phyloP scores from a whole-genome alignment of 2,888 invertebrate genomes.

The Rhamnusium bicolor region DNA sequence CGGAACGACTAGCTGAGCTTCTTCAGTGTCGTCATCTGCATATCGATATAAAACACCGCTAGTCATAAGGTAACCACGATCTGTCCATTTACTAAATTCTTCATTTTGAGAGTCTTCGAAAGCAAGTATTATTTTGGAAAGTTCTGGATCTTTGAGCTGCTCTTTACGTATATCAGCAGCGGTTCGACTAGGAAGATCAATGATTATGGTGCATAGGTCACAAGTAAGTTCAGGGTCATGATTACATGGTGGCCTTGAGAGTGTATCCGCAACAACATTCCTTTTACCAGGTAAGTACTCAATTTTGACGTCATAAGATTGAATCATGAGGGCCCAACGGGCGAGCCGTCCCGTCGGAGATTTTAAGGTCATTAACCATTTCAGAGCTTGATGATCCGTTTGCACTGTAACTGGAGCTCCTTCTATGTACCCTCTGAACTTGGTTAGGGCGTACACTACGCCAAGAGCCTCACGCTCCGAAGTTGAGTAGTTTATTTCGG shows the following conservation, averaged over 20 bases:
- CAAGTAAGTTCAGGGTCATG: too few species aligned
- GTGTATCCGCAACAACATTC: constrained; percentile 18
- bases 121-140: constrained; percentile 48
- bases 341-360: constrained; percentile 64
- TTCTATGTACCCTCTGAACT: constrained; percentile 66
- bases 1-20: constrained; percentile 57
- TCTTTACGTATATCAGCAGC: constrained; percentile 18
- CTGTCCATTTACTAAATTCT: constrained; percentile 43
- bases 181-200: too few species aligned
- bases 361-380: constrained; percentile 67
- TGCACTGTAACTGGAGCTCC: constrained; percentile 61
- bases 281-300: constrained; percentile 36
- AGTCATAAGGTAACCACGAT: constrained; percentile 52
- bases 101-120: constrained; percentile 33
- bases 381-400: constrained; percentile 70
- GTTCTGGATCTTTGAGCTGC: constrained; percentile 52
- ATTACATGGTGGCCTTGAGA: too few species aligned
- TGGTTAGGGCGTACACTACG: constrained; percentile 61
- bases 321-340: constrained; percentile 69
- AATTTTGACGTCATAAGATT: constrained; percentile 58
- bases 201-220: too few species aligned
- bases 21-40: constrained; percentile 47
- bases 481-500: constrained; percentile 53
- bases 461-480: constrained; percentile 54
- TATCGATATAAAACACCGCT: constrained; percentile 51